These are phyloP conservation scores for Formicarius rufipectus DNA, from an alignment of 2,113 vertebrate species.

Conservation along the genomic window DNA sequence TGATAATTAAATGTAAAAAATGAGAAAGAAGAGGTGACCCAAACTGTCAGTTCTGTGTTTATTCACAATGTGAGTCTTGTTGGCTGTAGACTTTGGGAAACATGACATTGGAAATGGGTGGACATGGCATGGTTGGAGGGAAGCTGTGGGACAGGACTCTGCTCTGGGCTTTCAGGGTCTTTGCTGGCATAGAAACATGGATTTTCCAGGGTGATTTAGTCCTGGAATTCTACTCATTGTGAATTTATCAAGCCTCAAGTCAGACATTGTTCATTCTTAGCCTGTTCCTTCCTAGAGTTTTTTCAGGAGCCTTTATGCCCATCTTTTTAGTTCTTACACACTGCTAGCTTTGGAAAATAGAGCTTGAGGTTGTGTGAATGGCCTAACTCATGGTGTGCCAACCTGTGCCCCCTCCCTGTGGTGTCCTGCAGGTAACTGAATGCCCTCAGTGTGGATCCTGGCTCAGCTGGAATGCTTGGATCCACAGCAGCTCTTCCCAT, in stretches of 20 bases:
- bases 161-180: not conserved
- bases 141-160: not conserved
- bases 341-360: not conserved
- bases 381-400: not conserved
- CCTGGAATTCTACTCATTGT: not conserved
- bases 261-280: not conserved
- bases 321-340: not conserved
- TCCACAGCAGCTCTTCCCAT: slow-evolving; percentile 76
- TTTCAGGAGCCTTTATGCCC: not conserved
- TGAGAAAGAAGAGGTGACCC: not conserved
- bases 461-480: slow-evolving; percentile 73
- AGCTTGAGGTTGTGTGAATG: accelerated
- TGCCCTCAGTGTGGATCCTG: slow-evolving; percentile 39
- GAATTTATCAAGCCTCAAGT: not conserved
- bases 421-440: slow-evolving; percentile 68
- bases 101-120: accelerated
- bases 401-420: not conserved
- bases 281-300: not conserved
- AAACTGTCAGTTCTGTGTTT: not conserved
- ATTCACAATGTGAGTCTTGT: not conserved
- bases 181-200: not conserved
- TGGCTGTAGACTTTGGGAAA: not conserved
- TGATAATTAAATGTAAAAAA: not conserved
- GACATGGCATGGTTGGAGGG: not conserved
- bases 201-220: not conserved